These are phyloP conservation scores for Cheilinus undulatus DNA, from an alignment of 2,113 vertebrate species.

Conservation along the genomic window DNA sequence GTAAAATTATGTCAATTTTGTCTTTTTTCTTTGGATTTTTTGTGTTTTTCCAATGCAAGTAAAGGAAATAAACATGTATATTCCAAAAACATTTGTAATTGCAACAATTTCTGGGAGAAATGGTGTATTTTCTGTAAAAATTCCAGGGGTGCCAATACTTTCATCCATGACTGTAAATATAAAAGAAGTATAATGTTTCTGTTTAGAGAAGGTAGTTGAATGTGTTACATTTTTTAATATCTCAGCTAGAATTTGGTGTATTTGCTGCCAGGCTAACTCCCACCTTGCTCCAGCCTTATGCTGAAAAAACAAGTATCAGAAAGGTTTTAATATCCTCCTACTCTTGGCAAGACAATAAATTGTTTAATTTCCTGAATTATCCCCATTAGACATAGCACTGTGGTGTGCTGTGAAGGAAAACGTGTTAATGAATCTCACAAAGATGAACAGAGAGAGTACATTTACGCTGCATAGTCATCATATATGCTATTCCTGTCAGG, in stretches of 20 bases:
- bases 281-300: neutral
- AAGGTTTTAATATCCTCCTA: conserved; percentile 2
- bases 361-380: conserved; percentile 7
- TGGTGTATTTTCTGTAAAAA: too few species aligned
- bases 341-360: conserved; percentile 14
- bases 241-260: neutral
- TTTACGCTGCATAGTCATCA: conserved; percentile 17
- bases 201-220: too few species aligned
- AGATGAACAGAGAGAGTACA: conserved; percentile 25
- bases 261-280: neutral
- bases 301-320: neutral
- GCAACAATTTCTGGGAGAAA: too few species aligned
- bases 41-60: too few species aligned
- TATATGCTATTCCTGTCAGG: conserved; percentile 30
- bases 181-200: too few species aligned
- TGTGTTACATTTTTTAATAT: too few species aligned
- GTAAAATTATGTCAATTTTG: too few species aligned
- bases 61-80: too few species aligned
- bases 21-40: too few species aligned
- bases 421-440: conserved; percentile 29
- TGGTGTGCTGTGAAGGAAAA: conserved; percentile 11
- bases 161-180: too few species aligned
- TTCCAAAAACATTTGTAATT: too few species aligned
- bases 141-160: too few species aligned
- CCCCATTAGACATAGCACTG: conserved; percentile 2